These are phyloP conservation scores for Eudyptes chrysolophus DNA, from an alignment of 2,113 vertebrate genomes.

Conservation along the genomic window DNA sequence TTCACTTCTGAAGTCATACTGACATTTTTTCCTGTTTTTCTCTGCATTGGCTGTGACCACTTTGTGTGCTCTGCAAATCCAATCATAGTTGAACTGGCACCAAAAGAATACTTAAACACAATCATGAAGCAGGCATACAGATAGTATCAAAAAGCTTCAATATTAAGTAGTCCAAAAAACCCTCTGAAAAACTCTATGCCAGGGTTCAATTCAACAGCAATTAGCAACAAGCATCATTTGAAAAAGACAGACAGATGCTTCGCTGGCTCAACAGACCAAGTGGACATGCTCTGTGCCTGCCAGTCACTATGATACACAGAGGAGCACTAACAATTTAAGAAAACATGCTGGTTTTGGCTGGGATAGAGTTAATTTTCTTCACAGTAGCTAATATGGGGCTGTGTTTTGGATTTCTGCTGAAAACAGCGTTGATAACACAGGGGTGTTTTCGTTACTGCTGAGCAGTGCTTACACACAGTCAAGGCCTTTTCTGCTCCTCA, in stretches of 20 bases:
- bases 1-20: not conserved
- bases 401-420: too few species aligned
- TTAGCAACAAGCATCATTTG: not conserved
- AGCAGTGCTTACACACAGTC: too few species aligned
- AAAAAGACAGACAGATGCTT: not conserved
- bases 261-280: not conserved
- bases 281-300: not conserved
- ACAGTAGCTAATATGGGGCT: too few species aligned
- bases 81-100: not conserved
- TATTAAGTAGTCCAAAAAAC: not conserved
- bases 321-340: not conserved
- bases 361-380: too few species aligned
- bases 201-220: not conserved
- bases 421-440: too few species aligned
- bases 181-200: not conserved
- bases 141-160: not conserved
- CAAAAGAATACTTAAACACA: not conserved
- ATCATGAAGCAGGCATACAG: not conserved
- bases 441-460: too few species aligned
- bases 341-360: too few species aligned
- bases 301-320: not conserved
- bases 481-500: too few species aligned
- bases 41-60: not conserved
- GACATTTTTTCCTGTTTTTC: not conserved
- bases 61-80: not conserved